Base-by-base conservation (phyloP, 1,140 invertebrate genomes). In the Brachionus angularis region DNA sequence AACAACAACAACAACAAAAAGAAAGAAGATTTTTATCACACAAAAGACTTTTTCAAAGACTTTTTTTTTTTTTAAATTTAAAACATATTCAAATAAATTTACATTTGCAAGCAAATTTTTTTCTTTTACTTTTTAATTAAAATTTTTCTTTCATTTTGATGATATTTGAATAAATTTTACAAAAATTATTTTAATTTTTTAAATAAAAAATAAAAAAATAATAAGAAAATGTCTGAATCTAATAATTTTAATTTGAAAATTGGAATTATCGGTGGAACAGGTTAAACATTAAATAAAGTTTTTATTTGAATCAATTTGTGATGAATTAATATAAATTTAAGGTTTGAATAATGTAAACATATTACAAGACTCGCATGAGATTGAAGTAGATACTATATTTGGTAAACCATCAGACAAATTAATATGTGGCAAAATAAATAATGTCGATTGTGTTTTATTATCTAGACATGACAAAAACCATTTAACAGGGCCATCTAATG, bases 311-410 rank as follows among this genome's bases (percentile, higher is more conserved):
- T 42, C 0, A n/a, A 58, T 33, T 36, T 58, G 12, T 50, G 47
- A 67, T 46, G 62, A 46, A 25, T 36, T 39, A 67, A 31, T 47
- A 34, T 67, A 31, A 36, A 31, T 27, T 98, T 77, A 93, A 92
- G 94, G 94, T 0, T 83, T 97, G 21, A 89, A 93, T 75, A 86
- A 95, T 78, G 88, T 90, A 0, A 85, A 89, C 73, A 86, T 95
- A 64, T 83, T 97, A 49, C 84, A 89, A 78, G 85, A 88, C 74
- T 83, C 85, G 14, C 77, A 80, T 14, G 86, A 89, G 75, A 85
- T 84, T 46, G 73, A 76, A 33, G 84, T 91, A 0, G 83, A 82
- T 34, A 97, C 92, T 5, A 89, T 89, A 0, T 97, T 87, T 81
- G 93, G 94, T 69, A 77, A 79, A 64, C 91, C 93, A 0, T 95